Evolutionary conservation across 2,888 invertebrate genomes (phyloP), one percentile per base, ranked within the genome.

Genomic region (Metacarcinus magister): DNA sequence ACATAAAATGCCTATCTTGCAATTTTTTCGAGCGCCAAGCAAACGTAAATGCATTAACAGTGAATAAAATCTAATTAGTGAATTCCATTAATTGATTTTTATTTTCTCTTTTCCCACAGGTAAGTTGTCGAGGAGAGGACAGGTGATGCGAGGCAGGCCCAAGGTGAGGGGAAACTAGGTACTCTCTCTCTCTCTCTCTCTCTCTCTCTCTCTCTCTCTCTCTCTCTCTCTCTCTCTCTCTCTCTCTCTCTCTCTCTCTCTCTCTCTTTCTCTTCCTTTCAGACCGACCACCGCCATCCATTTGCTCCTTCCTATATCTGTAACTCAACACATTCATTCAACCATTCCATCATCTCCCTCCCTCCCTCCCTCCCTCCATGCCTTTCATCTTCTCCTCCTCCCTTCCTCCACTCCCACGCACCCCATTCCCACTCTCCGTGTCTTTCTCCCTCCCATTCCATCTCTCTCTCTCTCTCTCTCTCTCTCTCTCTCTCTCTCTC

Each of bases 181-280:
- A 13, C 60, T 60, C 60, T 60, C 60, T 60, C 60, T 60, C 60
- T 60, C 60, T 60, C 60, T 60, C 60, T 60, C 60, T 13, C 60
- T 13, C 60, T 13, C 60, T 13, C 60, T 13, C 60, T 60, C 60
- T 60, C 60, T 60, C 60, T 19, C 19, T 19, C 19, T 60, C 60
- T 60, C 60, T 60, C 60, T 60, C 60, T 60, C 60, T 67, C 67
- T 67, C 67, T 67, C 67, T 67, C 67, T 67, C 67, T 67, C 67
- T 67, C 67, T 67, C 67, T 67, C 67, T 67, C 67, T 67, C 67
- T 67, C 67, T 67, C 82, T 82, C 82, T 82, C 82, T 82, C 82
- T 82, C 82, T 82, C 82, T 82, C 82, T 82, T 32, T 82, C 82
- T 82, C 82, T 82, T 32, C 32, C 82, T 82, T 19, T 67, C 67